Percentiles rank a stretch among this genome's conserved stretches.
These are phyloP conservation scores for Zootermopsis nevadensis DNA, from an alignment of 2,888 invertebrate species.

Conservation along the genomic window DNA sequence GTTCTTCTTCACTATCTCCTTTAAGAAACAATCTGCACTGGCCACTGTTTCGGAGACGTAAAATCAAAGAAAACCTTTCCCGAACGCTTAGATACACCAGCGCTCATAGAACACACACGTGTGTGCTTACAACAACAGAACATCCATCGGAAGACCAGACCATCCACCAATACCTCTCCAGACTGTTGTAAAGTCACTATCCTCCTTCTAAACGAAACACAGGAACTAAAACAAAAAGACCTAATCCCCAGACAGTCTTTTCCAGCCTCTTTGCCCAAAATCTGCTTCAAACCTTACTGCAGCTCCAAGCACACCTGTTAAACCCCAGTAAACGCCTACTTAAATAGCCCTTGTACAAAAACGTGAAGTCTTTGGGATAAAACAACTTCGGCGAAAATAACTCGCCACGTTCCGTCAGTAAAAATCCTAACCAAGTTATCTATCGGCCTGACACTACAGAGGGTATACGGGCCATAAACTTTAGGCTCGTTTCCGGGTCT, in stretches of 20 bases:
- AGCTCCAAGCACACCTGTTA: neutral
- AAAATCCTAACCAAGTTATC: constrained; percentile 30
- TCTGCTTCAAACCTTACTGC: neutral
- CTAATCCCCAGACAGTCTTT: constrained; percentile 3
- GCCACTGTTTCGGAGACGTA: too few species aligned
- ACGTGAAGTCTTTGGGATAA: neutral
- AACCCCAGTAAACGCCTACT: constrained; percentile 2
- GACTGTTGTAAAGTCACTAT: neutral
- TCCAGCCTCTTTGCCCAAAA: constrained; percentile 1
- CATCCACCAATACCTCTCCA: constrained; percentile 5
- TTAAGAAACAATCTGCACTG: too few species aligned
- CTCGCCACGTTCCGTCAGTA: constrained; percentile 22
- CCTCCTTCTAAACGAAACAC: neutral
- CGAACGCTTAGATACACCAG: neutral
- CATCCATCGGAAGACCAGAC: neutral
- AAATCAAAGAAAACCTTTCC: neutral
- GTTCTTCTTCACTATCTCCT: too few species aligned
- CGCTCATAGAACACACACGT: neutral
- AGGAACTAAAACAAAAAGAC: neutral
- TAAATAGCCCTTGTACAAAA: neutral
- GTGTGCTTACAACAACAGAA: neutral
- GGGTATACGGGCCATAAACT: neutral
- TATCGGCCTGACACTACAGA: neutral
- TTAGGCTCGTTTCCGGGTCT: neutral
- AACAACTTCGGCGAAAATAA: neutral